Evolutionary conservation across 2,888 invertebrate genomes (phyloP), one percentile per base, ranked within the genome.

Genomic region (Diaphora mendica): DNA sequence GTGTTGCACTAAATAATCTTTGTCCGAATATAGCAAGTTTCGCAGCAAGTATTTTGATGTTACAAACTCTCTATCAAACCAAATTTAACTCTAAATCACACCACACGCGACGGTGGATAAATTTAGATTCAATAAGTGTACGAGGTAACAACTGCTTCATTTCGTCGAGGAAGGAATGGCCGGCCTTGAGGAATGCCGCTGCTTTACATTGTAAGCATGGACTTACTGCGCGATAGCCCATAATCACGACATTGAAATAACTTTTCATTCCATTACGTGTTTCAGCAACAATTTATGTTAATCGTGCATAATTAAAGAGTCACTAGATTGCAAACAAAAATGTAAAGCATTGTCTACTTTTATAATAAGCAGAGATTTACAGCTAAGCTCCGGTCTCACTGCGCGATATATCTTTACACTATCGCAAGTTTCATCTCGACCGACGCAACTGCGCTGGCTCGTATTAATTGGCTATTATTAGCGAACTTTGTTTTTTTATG

Each of bases 111-210:
- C 77, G 66, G 48, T 77, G 70, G 66, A 72, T 64, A 79, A 77
- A 83, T 87, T 88, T 80, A 82, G 68, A 87, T 86, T 88, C 85
- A 85, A 83, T 79, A 82, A 79, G 79, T 85, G 85, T 82, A 80
- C 79, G 78, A 83, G 81, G 77, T 77, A 81, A 79, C 75, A 75
- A 81, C 75, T 79, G 80, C 83, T 81, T 84, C 84, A 78, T 84
- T 82, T 83, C 82, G 79, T 81, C 76, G 79, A 85, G 85, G 89
- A 88, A 90, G 87, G 89, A 92, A 92, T 85, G 92, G 91, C 90
- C 93, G 93, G 88, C 93, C 92, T 94, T 93, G 93, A 92, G 93
- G 92, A 92, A 93, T 91, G 93, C 92, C 93, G 90, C 85, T 82
- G 85, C 70, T 76, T 74, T 77, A 82, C 85, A 83, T 84, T 85